Evolutionary conservation across 2,888 invertebrate species (phyloP).

Genomic region (Latheticus oryzae): DNA sequence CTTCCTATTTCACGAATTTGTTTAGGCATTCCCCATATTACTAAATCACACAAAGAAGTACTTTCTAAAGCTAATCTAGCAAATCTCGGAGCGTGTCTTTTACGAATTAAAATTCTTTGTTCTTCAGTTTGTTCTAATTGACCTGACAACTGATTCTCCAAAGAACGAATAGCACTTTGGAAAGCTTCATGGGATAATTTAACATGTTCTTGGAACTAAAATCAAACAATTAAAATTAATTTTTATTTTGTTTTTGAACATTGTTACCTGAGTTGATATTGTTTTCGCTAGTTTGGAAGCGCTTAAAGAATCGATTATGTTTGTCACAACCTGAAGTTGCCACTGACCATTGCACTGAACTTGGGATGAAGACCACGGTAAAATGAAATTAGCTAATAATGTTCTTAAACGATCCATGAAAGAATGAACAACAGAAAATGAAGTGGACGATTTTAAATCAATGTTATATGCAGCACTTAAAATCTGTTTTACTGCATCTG

Average conservation of each 20-base stretch:
- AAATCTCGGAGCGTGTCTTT: constrained; percentile 82
- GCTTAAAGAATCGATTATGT: constrained; percentile 78
- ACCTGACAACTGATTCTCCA: constrained; percentile 78
- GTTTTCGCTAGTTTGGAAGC: constrained; percentile 77
- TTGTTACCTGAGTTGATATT: constrained; percentile 73
- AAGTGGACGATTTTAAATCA: constrained; percentile 74
- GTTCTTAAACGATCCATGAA: constrained; percentile 76
- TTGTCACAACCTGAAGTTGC: constrained; percentile 77
- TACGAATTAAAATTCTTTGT: constrained; percentile 79
- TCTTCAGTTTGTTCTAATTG: constrained; percentile 85
- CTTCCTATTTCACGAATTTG: constrained; percentile 77
- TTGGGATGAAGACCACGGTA: constrained; percentile 70
- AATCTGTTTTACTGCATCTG: constrained; percentile 81
- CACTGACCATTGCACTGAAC: constrained; percentile 69
- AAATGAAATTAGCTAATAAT: constrained; percentile 70
- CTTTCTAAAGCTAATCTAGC: constrained; percentile 86
- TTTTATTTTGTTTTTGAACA: too few species aligned
- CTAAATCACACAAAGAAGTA: constrained; percentile 82
- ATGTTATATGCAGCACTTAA: constrained; percentile 81
- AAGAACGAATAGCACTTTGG: constrained; percentile 75
- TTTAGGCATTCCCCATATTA: constrained; percentile 78
- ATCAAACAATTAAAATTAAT: constrained; percentile 51
- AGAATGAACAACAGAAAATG: constrained; percentile 73
- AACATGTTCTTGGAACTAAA: constrained; percentile 81
- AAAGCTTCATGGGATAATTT: constrained; percentile 83